These are phyloP conservation scores for Drosophila quadrilineata DNA, from an alignment of 1,140 invertebrate genomes.

Conservation along the genomic window DNA sequence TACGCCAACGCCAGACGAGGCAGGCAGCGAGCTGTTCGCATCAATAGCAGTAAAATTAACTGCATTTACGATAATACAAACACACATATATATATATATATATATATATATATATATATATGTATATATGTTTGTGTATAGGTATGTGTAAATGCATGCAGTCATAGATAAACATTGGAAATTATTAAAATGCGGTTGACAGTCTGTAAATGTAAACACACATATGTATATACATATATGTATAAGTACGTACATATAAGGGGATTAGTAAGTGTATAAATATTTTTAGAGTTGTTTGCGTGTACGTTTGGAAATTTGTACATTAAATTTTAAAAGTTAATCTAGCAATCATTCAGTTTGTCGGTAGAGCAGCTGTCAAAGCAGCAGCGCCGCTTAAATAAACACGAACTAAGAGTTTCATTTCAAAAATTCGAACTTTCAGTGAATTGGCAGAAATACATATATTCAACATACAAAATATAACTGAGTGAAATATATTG, in stretches of 20 bases:
- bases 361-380: constrained; percentile 36
- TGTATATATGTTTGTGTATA: background rate
- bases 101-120: background rate
- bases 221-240: constrained; percentile 8
- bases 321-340: constrained; percentile 25
- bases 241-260: constrained; percentile 21
- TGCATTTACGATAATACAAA: no score
- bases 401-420: no score
- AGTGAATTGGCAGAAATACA: no score
- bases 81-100: background rate
- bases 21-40: no score
- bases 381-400: constrained; percentile 14
- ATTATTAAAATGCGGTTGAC: constrained; percentile 28
- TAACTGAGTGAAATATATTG: no score
- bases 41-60: constrained; percentile 23
- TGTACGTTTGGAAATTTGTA: constrained; percentile 18
- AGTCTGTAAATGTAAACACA: constrained; percentile 1
- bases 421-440: no score
- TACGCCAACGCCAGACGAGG: background rate
- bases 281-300: no score
- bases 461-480: no score
- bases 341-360: constrained; percentile 19
- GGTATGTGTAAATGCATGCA: constrained; percentile 1
- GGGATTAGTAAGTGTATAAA: no score
- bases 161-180: constrained; percentile 38